A percentile compares a stretch with the other conserved stretches of the same genome.
These are phyloP conservation scores for Eleginops maclovinus DNA, from an alignment of 2,113 vertebrate species.

Conservation along the genomic window DNA sequence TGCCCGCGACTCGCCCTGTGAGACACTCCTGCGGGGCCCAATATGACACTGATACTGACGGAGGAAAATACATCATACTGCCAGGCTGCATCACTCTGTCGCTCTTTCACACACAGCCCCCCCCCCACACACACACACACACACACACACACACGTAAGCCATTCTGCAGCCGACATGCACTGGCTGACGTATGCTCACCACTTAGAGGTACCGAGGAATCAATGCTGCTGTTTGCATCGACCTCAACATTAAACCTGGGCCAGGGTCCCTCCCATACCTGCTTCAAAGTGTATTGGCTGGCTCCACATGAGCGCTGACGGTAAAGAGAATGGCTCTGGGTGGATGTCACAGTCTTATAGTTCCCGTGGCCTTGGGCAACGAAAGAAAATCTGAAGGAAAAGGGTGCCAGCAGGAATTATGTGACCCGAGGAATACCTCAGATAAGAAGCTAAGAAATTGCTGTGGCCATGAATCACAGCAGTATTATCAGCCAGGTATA, in stretches of 20 bases:
- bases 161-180: neutral
- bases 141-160: neutral
- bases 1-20: conserved; percentile 38
- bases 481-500: conserved; percentile 61
- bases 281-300: conserved; percentile 18
- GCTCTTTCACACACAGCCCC: conserved; percentile 31
- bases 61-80: conserved; percentile 60
- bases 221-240: conserved; percentile 44
- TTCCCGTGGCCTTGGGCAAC: conserved; percentile 45
- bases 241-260: conserved; percentile 1
- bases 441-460: conserved; percentile 70
- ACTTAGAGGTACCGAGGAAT: conserved; percentile 48
- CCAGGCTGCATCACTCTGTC: conserved; percentile 32
- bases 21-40: conserved; percentile 41
- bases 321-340: conserved; percentile 12
- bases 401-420: conserved; percentile 62
- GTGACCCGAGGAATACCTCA: conserved; percentile 63
- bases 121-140: neutral
- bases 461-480: conserved; percentile 73
- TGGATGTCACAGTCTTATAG: conserved; percentile 7
- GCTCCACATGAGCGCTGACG: conserved; percentile 1
- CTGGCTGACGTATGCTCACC: conserved; percentile 24
- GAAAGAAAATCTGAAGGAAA: conserved; percentile 45
- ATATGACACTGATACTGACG: conserved; percentile 55
- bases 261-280: conserved; percentile 13